Evolutionary conservation across 2,888 invertebrate species (phyloP).

Genomic region (Adineta ricciae): DNA sequence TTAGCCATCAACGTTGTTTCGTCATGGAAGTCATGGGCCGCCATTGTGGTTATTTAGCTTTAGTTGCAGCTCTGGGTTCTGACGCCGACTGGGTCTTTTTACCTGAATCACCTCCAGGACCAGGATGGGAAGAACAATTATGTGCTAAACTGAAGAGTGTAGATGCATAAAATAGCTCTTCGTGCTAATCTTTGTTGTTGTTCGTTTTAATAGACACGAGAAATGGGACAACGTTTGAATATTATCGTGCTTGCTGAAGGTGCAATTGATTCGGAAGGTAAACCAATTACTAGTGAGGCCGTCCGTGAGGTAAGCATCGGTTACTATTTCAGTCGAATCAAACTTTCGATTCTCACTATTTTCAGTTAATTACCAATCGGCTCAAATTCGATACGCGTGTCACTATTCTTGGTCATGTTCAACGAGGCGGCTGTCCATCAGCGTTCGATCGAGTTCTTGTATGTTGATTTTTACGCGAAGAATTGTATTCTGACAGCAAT

Average conservation of each 20-base stretch:
- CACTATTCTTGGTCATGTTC: constrained; percentile 95
- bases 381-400: constrained; percentile 89
- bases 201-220: constrained; percentile 64
- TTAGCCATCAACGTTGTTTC: constrained; percentile 88
- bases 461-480: too few species aligned
- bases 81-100: constrained; percentile 97
- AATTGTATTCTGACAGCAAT: too few species aligned
- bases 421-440: constrained; percentile 92
- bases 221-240: constrained; percentile 82
- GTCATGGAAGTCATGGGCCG: constrained; percentile 99
- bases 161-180: not conserved
- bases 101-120: constrained; percentile 86
- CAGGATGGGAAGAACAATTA: constrained; percentile 79
- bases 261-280: constrained; percentile 83
- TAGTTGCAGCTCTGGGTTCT: constrained; percentile 82
- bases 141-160: constrained; percentile 81
- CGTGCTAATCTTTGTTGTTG: not conserved
- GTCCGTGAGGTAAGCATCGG: constrained; percentile 51
- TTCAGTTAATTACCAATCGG: constrained; percentile 65
- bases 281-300: constrained; percentile 81
- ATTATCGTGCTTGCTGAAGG: constrained; percentile 98
- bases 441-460: constrained; percentile 81
- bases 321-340: not conserved
- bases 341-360: not conserved
- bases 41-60: constrained; percentile 96